A percentile compares a stretch with the other conserved stretches of the same genome.
phyloP scores from a whole-genome alignment of 1,140 invertebrate genomes.

The Pseudomyrmex concolor region DNA sequence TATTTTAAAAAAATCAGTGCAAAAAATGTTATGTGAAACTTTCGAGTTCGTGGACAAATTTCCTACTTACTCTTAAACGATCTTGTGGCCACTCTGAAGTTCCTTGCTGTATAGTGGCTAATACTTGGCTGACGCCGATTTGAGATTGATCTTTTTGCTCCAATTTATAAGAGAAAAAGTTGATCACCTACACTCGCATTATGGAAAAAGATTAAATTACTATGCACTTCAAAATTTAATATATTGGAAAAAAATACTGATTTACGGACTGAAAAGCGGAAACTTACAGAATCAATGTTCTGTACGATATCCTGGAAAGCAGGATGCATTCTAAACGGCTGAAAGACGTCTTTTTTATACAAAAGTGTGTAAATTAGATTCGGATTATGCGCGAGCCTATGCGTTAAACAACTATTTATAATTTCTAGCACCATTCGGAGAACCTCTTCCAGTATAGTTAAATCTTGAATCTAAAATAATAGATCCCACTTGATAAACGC shows the following conservation, averaged over 20 bases:
- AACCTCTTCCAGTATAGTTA: slow-evolving; percentile 98
- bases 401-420: slow-evolving; percentile 95
- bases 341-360: slow-evolving; percentile 97
- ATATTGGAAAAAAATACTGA: background rate
- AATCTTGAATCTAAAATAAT: slow-evolving; percentile 91
- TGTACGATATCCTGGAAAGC: slow-evolving; percentile 98
- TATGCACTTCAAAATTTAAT: background rate
- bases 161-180: slow-evolving; percentile 93
- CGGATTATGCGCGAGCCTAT: slow-evolving; percentile 95
- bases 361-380: slow-evolving; percentile 98
- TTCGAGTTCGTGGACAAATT: background rate
- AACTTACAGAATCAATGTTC: slow-evolving; percentile 96
- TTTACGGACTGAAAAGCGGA: slow-evolving; percentile 40
- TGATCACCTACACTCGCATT: slow-evolving; percentile 89
- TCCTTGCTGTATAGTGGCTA: slow-evolving; percentile 94
- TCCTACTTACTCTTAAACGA: slow-evolving; percentile 91
- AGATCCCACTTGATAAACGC: slow-evolving; percentile 21
- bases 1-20: slow-evolving; percentile 21
- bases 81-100: slow-evolving; percentile 95
- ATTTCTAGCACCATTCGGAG: slow-evolving; percentile 98
- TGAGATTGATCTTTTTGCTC: slow-evolving; percentile 88
- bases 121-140: slow-evolving; percentile 93
- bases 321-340: slow-evolving; percentile 93
- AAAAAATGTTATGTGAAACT: too few relatives aligned
- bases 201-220: slow-evolving; percentile 42